Conservation (phyloP, 1,140 invertebrate species). For the Xylocopa sonorina region DNA sequence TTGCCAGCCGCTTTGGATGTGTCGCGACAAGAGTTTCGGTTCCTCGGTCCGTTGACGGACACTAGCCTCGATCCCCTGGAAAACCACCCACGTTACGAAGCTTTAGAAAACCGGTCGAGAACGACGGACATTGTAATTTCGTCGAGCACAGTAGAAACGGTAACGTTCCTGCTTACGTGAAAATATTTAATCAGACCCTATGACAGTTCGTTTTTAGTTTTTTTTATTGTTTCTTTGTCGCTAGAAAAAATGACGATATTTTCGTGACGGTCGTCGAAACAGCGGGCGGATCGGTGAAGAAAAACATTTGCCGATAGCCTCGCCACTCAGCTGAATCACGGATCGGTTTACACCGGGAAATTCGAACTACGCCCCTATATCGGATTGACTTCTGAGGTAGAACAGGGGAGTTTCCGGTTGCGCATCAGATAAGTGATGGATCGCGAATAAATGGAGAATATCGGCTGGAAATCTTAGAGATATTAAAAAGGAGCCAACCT, state of each 20-base stretch:
- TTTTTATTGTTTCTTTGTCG: too few species aligned
- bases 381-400: constrained; percentile 55
- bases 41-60: constrained; percentile 17
- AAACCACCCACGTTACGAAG: neutral
- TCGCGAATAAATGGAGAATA: constrained; percentile 74
- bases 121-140: neutral
- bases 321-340: constrained; percentile 34
- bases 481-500: constrained; percentile 71
- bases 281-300: constrained; percentile 49
- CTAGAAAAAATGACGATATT: too few species aligned
- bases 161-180: neutral
- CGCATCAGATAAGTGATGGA: constrained; percentile 73
- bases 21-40: constrained; percentile 51
- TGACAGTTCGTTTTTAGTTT: neutral
- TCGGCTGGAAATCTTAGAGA: constrained; percentile 75
- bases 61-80: neutral
- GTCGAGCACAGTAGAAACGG: neutral
- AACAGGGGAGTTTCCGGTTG: constrained; percentile 62
- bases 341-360: constrained; percentile 60
- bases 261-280: too few species aligned
- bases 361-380: constrained; percentile 61
- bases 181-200: too few species aligned
- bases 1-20: constrained; percentile 35
- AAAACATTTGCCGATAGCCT: constrained; percentile 55
- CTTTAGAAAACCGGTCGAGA: neutral